Evolutionary conservation across 2,113 vertebrate genomes (phyloP), one percentile per base, ranked within the genome.

Genomic region (Phodopus roborovskii): DNA sequence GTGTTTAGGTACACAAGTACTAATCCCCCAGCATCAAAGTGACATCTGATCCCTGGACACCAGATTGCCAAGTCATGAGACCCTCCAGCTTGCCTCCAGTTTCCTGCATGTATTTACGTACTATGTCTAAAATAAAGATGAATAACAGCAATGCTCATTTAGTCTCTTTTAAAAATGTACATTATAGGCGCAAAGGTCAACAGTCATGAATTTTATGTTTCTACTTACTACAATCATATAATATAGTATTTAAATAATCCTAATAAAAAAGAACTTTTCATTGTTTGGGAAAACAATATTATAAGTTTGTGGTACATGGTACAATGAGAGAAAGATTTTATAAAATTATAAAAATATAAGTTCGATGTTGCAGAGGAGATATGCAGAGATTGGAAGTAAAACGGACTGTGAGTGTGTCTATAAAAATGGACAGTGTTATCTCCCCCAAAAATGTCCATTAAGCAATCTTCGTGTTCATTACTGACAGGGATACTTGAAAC

Each of bases 401-500:
- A 71, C 71, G 68, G 10, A 30, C 33, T 70, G 4, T 12, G 48
- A 42, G 39, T n/a, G 10, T 58, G 74, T 24, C 53, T 53, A 71
- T 74, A 58, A 90, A 91, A 92, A 16, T 45, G 60, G 73, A 94
- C 28, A 30, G 42, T 60, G 10, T 82, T 79, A 79, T 48, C 83
- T 48, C 83, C 5, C 82, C 28, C 26, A 16, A 90, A 84, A 90
- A 77, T 4, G 17, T 2, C 90, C 10, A 92, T 22, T 81, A 87
- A 81, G 17, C n/a, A 15, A 91, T 89, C 24, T 91, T 39, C 68
- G 92, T 60, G n/a, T 17, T 6, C 28, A 83, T 64, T 48, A 50
- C 66, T 89, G 77, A 96, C 66, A 56, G 58, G n/a, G 58, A 4
- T 75, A 68, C 50, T 83, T 95, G 96, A 96, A 96, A 70, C 39